Conservation (phyloP, 2,113 vertebrate genomes). For the Myodes glareolus region DNA sequence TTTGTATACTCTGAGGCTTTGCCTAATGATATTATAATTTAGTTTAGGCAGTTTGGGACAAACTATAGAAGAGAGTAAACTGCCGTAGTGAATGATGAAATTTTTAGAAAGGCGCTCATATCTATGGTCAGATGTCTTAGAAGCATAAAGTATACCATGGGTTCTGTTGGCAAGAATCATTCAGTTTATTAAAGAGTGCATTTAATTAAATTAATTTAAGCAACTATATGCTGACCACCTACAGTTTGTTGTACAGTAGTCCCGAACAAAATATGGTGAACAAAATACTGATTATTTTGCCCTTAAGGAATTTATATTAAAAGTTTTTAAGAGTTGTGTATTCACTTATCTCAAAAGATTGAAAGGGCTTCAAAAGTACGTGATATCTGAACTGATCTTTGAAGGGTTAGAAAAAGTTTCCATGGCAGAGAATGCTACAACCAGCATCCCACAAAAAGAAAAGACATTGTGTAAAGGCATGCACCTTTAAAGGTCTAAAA, state of each 20-base stretch:
- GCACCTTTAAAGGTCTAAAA: neutral
- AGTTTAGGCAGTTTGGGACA: slow-evolving; percentile 33
- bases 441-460: neutral
- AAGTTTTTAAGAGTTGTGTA: neutral
- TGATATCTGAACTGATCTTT: neutral
- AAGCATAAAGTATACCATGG: neutral
- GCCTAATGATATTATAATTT: slow-evolving; percentile 41
- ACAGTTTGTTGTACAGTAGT: neutral
- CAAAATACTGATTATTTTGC: neutral
- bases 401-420: neutral
- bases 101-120: slow-evolving; percentile 10
- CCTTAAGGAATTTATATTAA: neutral
- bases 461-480: neutral
- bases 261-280: neutral
- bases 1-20: slow-evolving; percentile 56
- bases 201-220: slow-evolving; percentile 9
- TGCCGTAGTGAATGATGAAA: slow-evolving; percentile 26
- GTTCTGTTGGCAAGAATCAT: neutral
- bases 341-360: slow-evolving; percentile 12
- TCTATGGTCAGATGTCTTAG: neutral
- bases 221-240: neutral
- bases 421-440: neutral
- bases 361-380: slow-evolving; percentile 17
- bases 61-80: neutral
- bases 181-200: neutral